Base-by-base conservation (phyloP, 2,888 invertebrate genomes). In the Conus canariensis region DNA sequence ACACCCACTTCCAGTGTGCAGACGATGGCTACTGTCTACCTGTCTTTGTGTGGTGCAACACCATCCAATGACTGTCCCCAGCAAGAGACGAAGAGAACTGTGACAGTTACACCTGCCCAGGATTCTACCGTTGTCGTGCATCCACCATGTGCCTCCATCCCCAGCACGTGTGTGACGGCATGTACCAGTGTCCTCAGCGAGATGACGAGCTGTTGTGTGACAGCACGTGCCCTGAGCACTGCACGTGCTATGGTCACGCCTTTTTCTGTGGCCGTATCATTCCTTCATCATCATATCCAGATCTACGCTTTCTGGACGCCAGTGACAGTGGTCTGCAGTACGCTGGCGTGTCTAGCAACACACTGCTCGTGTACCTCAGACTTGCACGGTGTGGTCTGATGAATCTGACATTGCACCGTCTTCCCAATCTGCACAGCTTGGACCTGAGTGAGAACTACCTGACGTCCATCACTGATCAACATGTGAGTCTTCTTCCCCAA, bases 171-270 rank as follows among this genome's bases (percentile, higher is more conserved):
- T 87, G 87, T 87, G 87, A 87, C 58, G 87, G 74, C 56, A 19
- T 70, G 74, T 87, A 14, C 87, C 87, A 87, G 74, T 87, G 87
- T 74, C 87, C 87, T n/a, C 87, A 87, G 70, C 87, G 74, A 30
- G 87, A 87, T 22, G 87, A 87, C 22, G 87, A 87, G n/a, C 3
- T 67, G 25, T n/a, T 87, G 74, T 87, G 87, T 87, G 70, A 87
- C 22, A 10, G 12, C 60, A 45, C 70, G n/a, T 87, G 87, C 67
- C 87, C 67, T 25, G n/a, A 14, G 14, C 77, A 16, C n/a, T 87
- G 74, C 87, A 87, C 87, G 45, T 87, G 87, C 64, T 74, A 74
- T 30, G 87, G 87, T 10, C 70, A 60, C 45, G 87, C 87, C 58
- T 87, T 70, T 25, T 30, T 74, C 70, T 87, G 87, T 58, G 22